phyloP scores from a whole-genome alignment of 2,113 vertebrate genomes.

The Bubo blakistoni region DNA sequence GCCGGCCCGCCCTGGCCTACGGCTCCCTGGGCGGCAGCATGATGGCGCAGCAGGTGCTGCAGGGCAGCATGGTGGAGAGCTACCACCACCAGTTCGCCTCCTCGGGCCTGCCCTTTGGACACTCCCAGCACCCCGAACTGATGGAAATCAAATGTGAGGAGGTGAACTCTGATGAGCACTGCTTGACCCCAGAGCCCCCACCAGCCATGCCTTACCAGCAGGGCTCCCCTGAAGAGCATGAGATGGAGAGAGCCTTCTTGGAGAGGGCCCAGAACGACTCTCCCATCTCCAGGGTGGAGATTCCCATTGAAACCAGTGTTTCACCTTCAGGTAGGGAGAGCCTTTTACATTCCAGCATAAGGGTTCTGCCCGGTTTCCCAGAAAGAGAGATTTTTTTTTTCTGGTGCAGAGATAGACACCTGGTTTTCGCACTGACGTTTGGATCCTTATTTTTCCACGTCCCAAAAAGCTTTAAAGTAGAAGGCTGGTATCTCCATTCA shows the following conservation, averaged over 20 bases:
- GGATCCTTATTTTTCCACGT: neutral
- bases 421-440: neutral
- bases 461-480: neutral
- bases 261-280: conserved; percentile 62
- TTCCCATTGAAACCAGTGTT: conserved; percentile 68
- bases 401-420: neutral
- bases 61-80: conserved; percentile 60
- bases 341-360: neutral
- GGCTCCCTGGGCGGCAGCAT: conserved; percentile 72
- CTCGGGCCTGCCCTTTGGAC: conserved; percentile 74
- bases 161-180: conserved; percentile 76
- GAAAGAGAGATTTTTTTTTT: neutral
- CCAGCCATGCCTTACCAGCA: conserved; percentile 75
- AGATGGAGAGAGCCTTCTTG: conserved; percentile 66
- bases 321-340: conserved; percentile 82
- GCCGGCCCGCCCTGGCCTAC: conserved; percentile 79
- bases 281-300: conserved; percentile 68
- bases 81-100: conserved; percentile 64
- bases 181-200: conserved; percentile 72
- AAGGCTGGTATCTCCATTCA: neutral
- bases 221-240: conserved; percentile 79
- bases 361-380: neutral
- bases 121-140: conserved; percentile 76
- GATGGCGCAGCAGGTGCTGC: conserved; percentile 77
- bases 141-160: conserved; percentile 86